Evolutionary conservation across 2,113 vertebrate species (phyloP).

Genomic region (Budorcas taxicolor): DNA sequence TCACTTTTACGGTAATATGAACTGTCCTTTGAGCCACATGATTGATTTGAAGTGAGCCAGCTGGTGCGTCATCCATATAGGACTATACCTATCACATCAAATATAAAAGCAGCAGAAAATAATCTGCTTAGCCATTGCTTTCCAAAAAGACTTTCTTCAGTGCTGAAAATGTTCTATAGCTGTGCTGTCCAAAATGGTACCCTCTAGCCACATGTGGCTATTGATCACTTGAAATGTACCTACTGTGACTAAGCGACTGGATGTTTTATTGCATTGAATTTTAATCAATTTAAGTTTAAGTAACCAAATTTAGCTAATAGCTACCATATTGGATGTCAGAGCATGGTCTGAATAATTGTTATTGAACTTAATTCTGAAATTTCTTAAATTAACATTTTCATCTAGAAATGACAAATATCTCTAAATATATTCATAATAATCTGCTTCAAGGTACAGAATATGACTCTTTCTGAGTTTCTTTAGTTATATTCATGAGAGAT

Average conservation of each 20-base stretch:
- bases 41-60: not conserved
- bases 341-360: not conserved
- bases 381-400: slow-evolving; percentile 21
- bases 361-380: not conserved
- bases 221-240: not conserved
- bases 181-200: not conserved
- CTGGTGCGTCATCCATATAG: not conserved
- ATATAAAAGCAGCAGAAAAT: not conserved
- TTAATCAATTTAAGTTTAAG: slow-evolving; percentile 3
- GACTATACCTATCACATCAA: not conserved
- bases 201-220: not conserved
- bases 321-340: not conserved
- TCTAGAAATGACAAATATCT: not conserved
- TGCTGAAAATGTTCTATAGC: not conserved
- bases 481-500: slow-evolving; percentile 57
- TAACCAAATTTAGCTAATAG: not conserved
- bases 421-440: slow-evolving; percentile 43
- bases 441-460: slow-evolving; percentile 50
- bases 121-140: not conserved
- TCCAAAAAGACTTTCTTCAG: not conserved
- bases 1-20: slow-evolving; percentile 36
- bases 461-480: slow-evolving; percentile 69
- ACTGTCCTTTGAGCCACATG: slow-evolving; percentile 32
- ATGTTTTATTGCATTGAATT: not conserved
- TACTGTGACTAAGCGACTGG: not conserved